A percentile compares a stretch with the other conserved stretches of the same genome.
Evolutionary conservation across 2,797 vertebrate genomes (phyloP).

Genomic region (Stomatorhinus walkeri): DNA sequence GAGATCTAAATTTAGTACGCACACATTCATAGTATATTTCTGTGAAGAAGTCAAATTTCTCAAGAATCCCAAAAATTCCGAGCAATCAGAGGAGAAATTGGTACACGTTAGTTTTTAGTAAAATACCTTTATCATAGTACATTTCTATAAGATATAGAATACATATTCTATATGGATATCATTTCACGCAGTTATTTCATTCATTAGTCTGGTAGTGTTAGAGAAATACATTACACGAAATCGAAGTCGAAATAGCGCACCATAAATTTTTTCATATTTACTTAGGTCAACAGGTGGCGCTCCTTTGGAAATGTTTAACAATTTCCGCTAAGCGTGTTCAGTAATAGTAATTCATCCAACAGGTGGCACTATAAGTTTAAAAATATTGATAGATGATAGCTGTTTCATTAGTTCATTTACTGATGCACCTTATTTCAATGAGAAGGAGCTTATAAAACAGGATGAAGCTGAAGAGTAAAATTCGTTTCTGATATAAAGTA

Average conservation of each 20-base stretch:
- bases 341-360: constrained; percentile 52
- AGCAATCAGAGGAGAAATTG: not conserved
- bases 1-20: not conserved
- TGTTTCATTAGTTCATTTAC: not conserved
- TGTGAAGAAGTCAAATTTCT: not conserved
- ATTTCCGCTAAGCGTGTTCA: not conserved
- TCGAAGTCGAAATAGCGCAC: not conserved
- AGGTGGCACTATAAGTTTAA: constrained; percentile 64
- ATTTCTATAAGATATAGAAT: not conserved
- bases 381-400: not conserved
- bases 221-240: not conserved
- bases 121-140: not conserved
- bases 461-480: not conserved
- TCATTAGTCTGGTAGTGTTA: not conserved
- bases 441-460: not conserved
- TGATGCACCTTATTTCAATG: not conserved
- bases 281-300: constrained; percentile 19
- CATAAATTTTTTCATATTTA: not conserved
- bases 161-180: not conserved
- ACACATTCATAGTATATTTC: not conserved
- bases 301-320: not conserved
- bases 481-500: not conserved
- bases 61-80: not conserved
- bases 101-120: not conserved
- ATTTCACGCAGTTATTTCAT: not conserved